These are phyloP conservation scores for Pelecanus crispus DNA, from an alignment of 2,113 vertebrate genomes.

Conservation along the genomic window DNA sequence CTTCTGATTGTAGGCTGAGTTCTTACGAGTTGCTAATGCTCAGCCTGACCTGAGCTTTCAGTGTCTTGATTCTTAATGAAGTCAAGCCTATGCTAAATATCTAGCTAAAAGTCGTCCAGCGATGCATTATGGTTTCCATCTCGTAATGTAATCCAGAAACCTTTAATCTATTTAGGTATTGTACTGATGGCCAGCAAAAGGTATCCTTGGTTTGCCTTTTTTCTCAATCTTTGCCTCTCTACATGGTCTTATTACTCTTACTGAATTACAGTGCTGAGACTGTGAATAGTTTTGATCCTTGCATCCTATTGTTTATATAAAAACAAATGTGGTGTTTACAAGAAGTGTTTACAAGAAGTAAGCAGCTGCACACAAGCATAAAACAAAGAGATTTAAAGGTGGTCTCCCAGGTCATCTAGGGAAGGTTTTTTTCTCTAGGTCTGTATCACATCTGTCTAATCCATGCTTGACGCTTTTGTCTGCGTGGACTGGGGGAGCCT, in stretches of 20 bases:
- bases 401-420: not conserved
- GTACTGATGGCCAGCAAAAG: not conserved
- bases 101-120: not conserved
- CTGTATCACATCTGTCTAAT: not conserved
- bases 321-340: no score
- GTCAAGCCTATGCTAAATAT: not conserved
- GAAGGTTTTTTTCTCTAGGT: not conserved
- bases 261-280: not conserved
- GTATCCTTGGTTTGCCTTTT: not conserved
- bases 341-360: no score
- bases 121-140: not conserved
- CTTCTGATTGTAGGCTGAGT: not conserved
- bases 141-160: not conserved
- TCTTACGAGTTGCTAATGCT: not conserved
- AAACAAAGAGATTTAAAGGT: not conserved
- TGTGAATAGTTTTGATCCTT: not conserved
- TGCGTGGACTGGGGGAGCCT: not conserved
- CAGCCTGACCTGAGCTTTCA: not conserved
- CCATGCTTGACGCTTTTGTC: not conserved
- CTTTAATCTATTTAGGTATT: not conserved
- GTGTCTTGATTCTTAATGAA: not conserved
- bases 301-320: not conserved
- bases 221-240: not conserved
- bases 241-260: rapidly evolving
- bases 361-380: no score